Conservation (phyloP, 2,888 invertebrate genomes). For the Chironomus riparius region DNA sequence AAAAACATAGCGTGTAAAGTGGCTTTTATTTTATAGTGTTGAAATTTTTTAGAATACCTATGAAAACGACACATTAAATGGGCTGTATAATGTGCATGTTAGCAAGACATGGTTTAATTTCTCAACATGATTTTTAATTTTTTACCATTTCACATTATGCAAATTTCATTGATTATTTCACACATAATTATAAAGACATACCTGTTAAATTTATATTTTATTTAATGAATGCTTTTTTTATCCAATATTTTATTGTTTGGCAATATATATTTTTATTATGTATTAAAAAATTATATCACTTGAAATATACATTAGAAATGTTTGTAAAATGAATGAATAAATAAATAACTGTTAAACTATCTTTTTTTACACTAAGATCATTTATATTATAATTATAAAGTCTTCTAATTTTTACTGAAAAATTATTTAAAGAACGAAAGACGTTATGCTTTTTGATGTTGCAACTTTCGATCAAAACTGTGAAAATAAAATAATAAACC, state of each 20-base stretch:
- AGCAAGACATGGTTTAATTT: not conserved
- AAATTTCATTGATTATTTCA: conserved; percentile 1
- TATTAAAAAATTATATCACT: not conserved
- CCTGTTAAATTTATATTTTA: not conserved
- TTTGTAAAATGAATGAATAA: too few species aligned
- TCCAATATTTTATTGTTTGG: not conserved
- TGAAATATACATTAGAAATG: too few species aligned
- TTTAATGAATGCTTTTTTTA: not conserved
- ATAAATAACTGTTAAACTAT: too few species aligned
- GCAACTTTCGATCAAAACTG: conserved; percentile 22
- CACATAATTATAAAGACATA: not conserved
- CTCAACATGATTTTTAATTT: not conserved
- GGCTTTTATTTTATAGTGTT: conserved; percentile 14
- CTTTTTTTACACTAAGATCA: not conserved
- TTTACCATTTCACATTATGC: not conserved
- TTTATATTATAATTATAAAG: not conserved
- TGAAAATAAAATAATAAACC: conserved; percentile 25
- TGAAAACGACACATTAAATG: not conserved
- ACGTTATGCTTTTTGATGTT: conserved; percentile 13
- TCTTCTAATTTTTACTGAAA: not conserved
- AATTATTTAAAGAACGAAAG: not conserved
- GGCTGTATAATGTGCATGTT: not conserved
- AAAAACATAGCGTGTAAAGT: conserved; percentile 13
- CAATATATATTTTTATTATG: not conserved
- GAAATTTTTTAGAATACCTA: conserved; percentile 7